phyloP scores from a whole-genome alignment of 2,888 invertebrate genomes.

The Axea sp. region DNA sequence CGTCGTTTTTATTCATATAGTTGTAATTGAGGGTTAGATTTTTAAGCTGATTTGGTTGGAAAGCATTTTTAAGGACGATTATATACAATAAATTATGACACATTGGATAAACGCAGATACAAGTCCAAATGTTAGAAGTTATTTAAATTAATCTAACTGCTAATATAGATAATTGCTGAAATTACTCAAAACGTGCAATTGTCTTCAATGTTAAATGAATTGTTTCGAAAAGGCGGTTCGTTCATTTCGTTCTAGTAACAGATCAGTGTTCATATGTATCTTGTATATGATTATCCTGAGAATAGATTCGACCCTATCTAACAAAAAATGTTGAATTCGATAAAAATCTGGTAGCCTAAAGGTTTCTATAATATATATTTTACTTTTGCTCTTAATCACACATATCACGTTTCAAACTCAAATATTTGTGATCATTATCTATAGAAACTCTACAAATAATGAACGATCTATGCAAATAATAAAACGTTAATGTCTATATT shows the following conservation, averaged over 20 bases:
- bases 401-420: constrained; percentile 14
- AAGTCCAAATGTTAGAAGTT: background rate
- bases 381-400: constrained; percentile 53
- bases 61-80: constrained; percentile 27
- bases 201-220: constrained; percentile 31
- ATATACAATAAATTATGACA: constrained; percentile 45
- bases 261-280: background rate
- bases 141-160: no score
- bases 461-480: no score
- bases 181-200: constrained; percentile 19
- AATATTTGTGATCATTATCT: no score
- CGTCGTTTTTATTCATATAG: constrained; percentile 10
- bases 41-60: constrained; percentile 6
- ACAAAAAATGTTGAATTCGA: constrained; percentile 19
- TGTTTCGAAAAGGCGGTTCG: constrained; percentile 7
- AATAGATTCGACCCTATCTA: constrained; percentile 33
- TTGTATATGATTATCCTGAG: constrained; percentile 37
- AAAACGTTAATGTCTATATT: no score
- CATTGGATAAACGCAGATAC: no score
- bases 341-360: constrained; percentile 56
- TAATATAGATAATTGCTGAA: constrained; percentile 18
- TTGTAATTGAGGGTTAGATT: constrained; percentile 11
- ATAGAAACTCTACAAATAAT: no score
- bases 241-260: constrained; percentile 13
- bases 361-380: constrained; percentile 48